phyloP scores from a whole-genome alignment of 2,113 vertebrate genomes.

The Ammodramus savannarum region DNA sequence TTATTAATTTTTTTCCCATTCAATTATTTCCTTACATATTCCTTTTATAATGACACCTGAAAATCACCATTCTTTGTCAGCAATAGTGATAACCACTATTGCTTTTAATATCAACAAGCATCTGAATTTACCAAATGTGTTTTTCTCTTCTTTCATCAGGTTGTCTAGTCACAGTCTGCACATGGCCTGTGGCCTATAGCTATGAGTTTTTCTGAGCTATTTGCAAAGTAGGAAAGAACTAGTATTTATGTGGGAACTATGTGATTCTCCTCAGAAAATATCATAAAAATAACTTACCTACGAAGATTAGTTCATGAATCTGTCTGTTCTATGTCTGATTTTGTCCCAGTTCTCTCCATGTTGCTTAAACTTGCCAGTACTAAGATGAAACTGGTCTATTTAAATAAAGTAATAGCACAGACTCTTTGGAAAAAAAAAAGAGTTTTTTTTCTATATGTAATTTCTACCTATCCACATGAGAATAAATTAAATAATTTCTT shows the following conservation, averaged over 20 bases:
- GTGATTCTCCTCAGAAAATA: not conserved
- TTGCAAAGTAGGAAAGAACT: not conserved
- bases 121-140: not conserved
- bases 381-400: not conserved
- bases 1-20: not conserved
- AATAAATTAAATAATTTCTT: not conserved
- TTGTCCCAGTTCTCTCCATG: not conserved
- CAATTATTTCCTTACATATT: not conserved
- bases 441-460: not conserved
- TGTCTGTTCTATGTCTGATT: not conserved
- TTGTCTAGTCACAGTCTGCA: not conserved
- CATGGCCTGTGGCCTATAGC: rapidly evolving
- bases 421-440: not conserved
- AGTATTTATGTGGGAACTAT: not conserved
- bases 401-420: not conserved
- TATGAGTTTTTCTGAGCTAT: not conserved
- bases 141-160: not conserved
- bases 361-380: not conserved
- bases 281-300: not conserved
- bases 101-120: not conserved
- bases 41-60: not conserved
- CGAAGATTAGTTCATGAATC: not conserved
- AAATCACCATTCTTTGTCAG: not conserved
- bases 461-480: not conserved
- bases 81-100: not conserved